Evolutionary conservation across 2,113 vertebrate species (phyloP).

Genomic region (Oryzias woworae): DNA sequence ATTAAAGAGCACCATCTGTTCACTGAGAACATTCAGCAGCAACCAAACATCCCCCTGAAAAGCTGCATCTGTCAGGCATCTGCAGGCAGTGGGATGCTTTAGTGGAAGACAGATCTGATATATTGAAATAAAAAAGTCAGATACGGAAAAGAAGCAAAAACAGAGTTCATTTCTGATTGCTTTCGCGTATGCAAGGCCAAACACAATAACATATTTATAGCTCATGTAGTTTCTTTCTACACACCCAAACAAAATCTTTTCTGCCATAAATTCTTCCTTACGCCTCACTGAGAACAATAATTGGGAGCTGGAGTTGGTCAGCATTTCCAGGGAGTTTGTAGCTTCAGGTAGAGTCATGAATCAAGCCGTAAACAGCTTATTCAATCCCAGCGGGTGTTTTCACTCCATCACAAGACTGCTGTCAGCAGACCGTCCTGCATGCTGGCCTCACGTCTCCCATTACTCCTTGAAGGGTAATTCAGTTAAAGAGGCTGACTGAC

Average conservation of each 20-base stretch:
- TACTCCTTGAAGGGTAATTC: conserved; percentile 52
- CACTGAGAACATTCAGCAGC: conserved; percentile 25
- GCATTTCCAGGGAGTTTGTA: not conserved
- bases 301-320: not conserved
- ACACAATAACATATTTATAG: too few relatives aligned
- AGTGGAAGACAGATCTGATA: not conserved
- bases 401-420: conserved; percentile 66
- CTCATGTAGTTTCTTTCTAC: too few relatives aligned
- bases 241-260: too few relatives aligned
- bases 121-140: not conserved
- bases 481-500: conserved; percentile 42
- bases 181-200: too few relatives aligned
- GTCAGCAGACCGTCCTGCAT: conserved; percentile 68
- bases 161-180: not conserved
- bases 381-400: conserved; percentile 34
- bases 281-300: too few relatives aligned
- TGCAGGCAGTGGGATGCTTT: not conserved
- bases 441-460: conserved; percentile 62
- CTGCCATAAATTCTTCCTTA: too few relatives aligned
- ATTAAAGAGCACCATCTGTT: conserved; percentile 78
- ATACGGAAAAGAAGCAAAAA: not conserved
- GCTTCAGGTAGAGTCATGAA: conserved; percentile 8
- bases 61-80: not conserved
- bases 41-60: conserved; percentile 41
- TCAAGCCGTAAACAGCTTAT: conserved; percentile 57